phyloP scores from a whole-genome alignment of 2,888 invertebrate genomes.

The Dilophus febrilis region DNA sequence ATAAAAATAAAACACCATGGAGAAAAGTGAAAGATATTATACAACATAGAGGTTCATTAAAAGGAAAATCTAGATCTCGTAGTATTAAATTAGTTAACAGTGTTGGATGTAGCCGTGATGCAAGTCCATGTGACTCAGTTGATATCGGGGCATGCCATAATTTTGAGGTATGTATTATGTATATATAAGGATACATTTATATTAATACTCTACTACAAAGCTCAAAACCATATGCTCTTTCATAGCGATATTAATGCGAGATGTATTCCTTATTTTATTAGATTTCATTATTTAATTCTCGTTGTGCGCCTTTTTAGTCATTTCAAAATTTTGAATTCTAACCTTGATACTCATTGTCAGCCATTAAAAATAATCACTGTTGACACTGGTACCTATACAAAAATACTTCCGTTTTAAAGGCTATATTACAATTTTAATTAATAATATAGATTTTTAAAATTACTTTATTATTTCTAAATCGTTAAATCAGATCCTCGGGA shows the following conservation, averaged over 20 bases:
- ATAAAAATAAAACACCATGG: constrained; percentile 55
- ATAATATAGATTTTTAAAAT: neutral
- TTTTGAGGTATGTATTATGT: neutral
- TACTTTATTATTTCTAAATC: neutral
- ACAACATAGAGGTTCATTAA: constrained; percentile 27
- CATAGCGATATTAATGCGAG: too few species aligned
- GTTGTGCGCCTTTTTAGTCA: too few species aligned
- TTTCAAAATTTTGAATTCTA: too few species aligned
- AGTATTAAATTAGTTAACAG: constrained; percentile 12
- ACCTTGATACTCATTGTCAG: too few species aligned
- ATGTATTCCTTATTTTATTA: too few species aligned
- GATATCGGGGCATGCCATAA: constrained; percentile 7
- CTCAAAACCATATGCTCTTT: too few species aligned
- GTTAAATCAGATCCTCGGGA: too few species aligned
- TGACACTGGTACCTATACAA: too few species aligned
- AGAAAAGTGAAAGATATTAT: constrained; percentile 62
- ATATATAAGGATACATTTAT: neutral
- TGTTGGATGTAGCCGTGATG: constrained; percentile 11
- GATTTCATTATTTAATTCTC: too few species aligned
- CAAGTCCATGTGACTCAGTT: constrained; percentile 12
- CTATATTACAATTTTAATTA: constrained; percentile 1
- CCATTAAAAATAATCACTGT: too few species aligned
- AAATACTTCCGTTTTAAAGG: too few species aligned
- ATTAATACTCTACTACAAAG: neutral
- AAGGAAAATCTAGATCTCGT: constrained; percentile 10